A percentile compares a stretch with the other conserved stretches of the same genome.
Evolutionary conservation across 2,113 vertebrate species (phyloP).

Genomic region (Riparia riparia): DNA sequence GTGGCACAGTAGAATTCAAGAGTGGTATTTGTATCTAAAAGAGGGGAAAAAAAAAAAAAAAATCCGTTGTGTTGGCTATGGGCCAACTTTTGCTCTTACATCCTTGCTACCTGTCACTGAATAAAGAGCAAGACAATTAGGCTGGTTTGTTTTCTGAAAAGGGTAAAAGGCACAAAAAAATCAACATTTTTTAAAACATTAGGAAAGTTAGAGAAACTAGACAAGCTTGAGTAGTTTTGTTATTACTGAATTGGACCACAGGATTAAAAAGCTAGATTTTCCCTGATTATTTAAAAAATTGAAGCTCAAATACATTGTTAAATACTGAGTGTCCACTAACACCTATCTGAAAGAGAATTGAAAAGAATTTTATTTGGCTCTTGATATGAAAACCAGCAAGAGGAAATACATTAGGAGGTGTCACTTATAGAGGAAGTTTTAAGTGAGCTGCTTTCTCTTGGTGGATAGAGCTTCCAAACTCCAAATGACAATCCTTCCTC

Average conservation of each 20-base stretch:
- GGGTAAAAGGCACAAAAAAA: background rate
- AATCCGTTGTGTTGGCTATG: background rate
- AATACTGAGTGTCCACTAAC: background rate
- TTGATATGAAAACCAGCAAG: background rate
- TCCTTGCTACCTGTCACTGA: background rate
- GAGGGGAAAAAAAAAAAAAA: background rate
- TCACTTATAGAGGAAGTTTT: background rate
- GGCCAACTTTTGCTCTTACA: background rate
- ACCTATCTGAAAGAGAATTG: background rate
- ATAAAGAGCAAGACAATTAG: background rate
- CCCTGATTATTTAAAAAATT: background rate
- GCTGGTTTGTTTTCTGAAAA: background rate
- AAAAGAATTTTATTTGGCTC: background rate
- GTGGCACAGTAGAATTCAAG: constrained; percentile 17
- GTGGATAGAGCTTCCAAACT: background rate
- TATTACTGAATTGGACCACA: background rate
- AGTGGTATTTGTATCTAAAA: background rate
- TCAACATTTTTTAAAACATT: background rate
- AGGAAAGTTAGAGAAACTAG: background rate
- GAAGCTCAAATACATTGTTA: background rate
- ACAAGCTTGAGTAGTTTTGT: background rate
- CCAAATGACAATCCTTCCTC: background rate
- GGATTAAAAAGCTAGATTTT: background rate
- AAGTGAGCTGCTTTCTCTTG: background rate
- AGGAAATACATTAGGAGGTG: background rate